These are phyloP conservation scores for Uromys caudimaculatus DNA, from an alignment of 2,797 vertebrate species.

Conservation along the genomic window DNA sequence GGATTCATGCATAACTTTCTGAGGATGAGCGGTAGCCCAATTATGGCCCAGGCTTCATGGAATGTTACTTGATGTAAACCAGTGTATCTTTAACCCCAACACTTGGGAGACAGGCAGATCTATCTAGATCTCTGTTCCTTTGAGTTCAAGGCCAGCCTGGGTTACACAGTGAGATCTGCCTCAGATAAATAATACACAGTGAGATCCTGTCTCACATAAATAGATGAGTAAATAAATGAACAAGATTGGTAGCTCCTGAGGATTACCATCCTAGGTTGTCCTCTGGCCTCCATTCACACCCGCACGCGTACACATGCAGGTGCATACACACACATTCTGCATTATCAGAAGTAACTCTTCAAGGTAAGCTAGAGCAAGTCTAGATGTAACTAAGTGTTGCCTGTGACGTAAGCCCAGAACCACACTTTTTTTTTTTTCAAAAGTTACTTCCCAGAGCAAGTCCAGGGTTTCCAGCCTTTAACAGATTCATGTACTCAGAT, in stretches of 20 bases:
- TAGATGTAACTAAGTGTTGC: slow-evolving; percentile 10
- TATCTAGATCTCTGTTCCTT: not conserved
- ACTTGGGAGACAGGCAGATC: not conserved
- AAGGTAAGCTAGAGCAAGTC: not conserved
- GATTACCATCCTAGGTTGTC: not conserved
- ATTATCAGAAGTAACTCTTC: slow-evolving; percentile 11
- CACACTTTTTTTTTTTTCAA: not conserved
- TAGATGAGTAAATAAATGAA: not conserved
- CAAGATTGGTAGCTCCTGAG: not conserved
- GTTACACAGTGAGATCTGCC: not conserved
- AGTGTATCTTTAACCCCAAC: not conserved
- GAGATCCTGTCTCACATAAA: not conserved
- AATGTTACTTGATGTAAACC: not conserved
- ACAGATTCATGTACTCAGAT: not conserved
- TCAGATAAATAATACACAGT: not conserved
- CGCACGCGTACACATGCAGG: not conserved
- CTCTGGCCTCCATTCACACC: not conserved
- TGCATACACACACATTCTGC: not conserved
- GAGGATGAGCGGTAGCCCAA: not conserved
- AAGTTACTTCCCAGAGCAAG: not conserved
- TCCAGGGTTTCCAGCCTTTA: not conserved
- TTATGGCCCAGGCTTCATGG: not conserved
- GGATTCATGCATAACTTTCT: not conserved
- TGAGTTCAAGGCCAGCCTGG: not conserved
- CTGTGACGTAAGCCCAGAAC: not conserved